Base-by-base conservation (phyloP, 2,888 invertebrate species). In the Euproctis similis region DNA sequence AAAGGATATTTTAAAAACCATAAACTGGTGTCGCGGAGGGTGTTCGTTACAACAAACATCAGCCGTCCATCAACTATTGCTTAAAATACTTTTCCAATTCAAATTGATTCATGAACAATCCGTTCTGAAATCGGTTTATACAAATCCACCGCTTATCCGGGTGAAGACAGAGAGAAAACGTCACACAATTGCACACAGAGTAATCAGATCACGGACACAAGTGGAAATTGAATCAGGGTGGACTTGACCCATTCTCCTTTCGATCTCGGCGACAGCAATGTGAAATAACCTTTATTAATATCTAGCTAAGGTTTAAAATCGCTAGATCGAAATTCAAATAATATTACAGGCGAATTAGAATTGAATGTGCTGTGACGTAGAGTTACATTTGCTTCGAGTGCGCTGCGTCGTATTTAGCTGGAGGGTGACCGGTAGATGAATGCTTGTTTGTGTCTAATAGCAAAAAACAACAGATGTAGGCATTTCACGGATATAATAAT, bases 401-500 rank as follows among this genome's bases (percentile, higher is more conserved):
- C 3, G 11, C 2, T 3, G 6, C 3, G 26, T 31, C 33, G 28
- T 45, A 42, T 25, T 42, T 43, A 42, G 34, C 42, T 42, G 58
- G 56, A n/a, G 72, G 71, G 72, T 60, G 68, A 61, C 59, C 60
- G 56, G 56, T 36, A 65, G 72, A 74, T 77, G 78, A 76, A 70
- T 74, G 73, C 67, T 72, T 80, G 78, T 81, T 78, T 78, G 78
- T 70, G 70, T 73, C 69, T 82, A 78, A 81, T 81, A 74, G 72
- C 67, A 77, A 81, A 68, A 81, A 77, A 64, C 77, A 80, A 75
- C 82, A 84, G 82, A 81, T 84, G 82, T 63, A 81, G 63, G 59
- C 75, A 78, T 82, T 84, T 82, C 78, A 84, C 78, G 80, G 81
- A 72, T 78, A 75, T 78, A 75, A 77, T 82, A 81, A 81, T 72